These are phyloP conservation scores for Plecotus auritus DNA, from an alignment of 2,113 vertebrate genomes.

Conservation along the genomic window DNA sequence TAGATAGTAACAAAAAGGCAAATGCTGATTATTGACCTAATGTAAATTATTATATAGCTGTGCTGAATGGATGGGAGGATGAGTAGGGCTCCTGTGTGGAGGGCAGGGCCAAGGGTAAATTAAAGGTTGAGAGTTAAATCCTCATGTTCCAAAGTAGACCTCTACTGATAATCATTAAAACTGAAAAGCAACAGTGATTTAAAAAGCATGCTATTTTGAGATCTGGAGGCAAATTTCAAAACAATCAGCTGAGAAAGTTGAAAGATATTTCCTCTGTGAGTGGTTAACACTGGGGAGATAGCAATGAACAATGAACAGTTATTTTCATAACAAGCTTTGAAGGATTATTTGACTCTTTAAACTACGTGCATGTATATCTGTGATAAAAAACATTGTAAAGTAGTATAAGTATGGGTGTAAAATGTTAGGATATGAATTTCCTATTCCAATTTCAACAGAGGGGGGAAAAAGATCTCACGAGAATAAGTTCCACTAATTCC, in stretches of 20 bases:
- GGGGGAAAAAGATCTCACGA: slow-evolving; percentile 80
- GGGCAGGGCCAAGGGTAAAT: rapidly evolving
- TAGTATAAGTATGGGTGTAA: background rate
- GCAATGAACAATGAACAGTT: background rate
- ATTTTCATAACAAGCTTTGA: background rate
- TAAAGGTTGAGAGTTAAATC: background rate
- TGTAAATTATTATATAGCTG: background rate
- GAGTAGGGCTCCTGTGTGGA: background rate
- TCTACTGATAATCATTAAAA: background rate
- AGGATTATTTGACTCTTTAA: background rate
- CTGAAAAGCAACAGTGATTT: background rate
- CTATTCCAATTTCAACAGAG: background rate
- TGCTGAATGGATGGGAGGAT: background rate
- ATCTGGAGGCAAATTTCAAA: background rate
- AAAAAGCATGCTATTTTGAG: background rate
- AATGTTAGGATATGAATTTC: background rate
- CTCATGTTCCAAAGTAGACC: background rate
- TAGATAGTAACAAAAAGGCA: background rate
- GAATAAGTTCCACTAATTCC: slow-evolving; percentile 87
- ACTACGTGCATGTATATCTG: background rate
- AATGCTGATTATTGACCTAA: background rate
- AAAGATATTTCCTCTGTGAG: background rate
- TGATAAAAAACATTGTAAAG: background rate
- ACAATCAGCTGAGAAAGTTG: background rate
- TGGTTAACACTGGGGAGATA: background rate